Evolutionary conservation across 2,888 invertebrate species (phyloP).

Genomic region (Pyrrhosoma nymphula): DNA sequence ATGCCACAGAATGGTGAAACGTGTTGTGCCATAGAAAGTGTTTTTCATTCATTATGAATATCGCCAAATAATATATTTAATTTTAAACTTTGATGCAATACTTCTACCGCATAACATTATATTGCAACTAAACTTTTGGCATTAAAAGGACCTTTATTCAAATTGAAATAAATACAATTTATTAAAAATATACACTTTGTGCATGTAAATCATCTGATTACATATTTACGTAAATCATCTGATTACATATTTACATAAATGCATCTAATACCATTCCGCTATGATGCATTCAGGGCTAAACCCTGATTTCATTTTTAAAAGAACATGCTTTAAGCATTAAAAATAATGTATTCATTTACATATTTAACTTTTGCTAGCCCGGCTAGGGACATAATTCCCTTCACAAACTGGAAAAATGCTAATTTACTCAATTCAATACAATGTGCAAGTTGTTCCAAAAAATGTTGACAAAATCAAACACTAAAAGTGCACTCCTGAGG

Average conservation of each 20-base stretch:
- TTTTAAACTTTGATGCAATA: too few species aligned
- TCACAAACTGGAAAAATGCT: background rate
- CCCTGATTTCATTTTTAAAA: too few species aligned
- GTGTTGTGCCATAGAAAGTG: too few species aligned
- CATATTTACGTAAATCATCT: slow-evolving; percentile 25
- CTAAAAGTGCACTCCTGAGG: background rate
- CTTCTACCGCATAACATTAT: too few species aligned
- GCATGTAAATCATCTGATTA: background rate
- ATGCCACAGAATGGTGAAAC: too few species aligned
- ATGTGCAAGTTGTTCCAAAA: background rate
- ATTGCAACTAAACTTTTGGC: too few species aligned
- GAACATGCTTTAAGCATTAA: background rate
- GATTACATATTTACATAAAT: slow-evolving; percentile 29
- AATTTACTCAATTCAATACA: background rate
- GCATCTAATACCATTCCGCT: background rate
- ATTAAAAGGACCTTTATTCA: too few species aligned
- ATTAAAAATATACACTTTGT: background rate
- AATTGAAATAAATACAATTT: background rate
- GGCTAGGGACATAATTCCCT: background rate
- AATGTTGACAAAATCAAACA: background rate
- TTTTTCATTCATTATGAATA: too few species aligned
- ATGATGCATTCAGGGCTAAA: background rate
- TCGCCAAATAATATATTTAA: too few species aligned
- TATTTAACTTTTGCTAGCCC: background rate
- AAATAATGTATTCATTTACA: background rate